Conservation (phyloP, 2,888 invertebrate genomes). For the Tipula vernalis region DNA sequence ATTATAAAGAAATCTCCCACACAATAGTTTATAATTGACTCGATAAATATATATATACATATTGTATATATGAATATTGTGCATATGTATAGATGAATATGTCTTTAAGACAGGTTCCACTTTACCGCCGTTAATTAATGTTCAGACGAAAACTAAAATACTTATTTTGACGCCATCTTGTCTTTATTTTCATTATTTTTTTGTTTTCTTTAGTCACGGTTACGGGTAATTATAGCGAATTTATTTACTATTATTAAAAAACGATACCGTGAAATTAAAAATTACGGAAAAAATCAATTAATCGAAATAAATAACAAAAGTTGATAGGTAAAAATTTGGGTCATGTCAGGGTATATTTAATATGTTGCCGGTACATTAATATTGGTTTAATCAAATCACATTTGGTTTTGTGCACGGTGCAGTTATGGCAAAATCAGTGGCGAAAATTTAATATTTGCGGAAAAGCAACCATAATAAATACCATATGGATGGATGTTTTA, state of each 20-base stretch:
- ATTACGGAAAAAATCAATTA: not conserved
- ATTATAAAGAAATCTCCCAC: not conserved
- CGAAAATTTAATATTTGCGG: not conserved
- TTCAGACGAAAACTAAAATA: not conserved
- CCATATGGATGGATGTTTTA: not conserved
- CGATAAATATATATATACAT: not conserved
- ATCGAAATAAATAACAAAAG: not conserved
- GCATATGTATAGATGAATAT: not conserved
- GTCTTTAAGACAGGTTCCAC: not conserved
- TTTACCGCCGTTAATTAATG: not conserved
- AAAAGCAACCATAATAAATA: not conserved
- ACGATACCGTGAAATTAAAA: not conserved
- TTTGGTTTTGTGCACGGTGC: not conserved
- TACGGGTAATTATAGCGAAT: not conserved
- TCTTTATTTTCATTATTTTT: not conserved
- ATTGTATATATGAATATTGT: too few species aligned
- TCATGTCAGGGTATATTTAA: not conserved
- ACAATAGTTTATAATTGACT: not conserved
- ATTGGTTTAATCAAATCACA: not conserved
- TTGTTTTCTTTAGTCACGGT: not conserved
- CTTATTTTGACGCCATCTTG: not conserved
- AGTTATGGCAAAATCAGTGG: not conserved
- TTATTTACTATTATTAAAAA: not conserved
- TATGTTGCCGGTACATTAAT: not conserved
- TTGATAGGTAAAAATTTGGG: not conserved